phyloP scores from a whole-genome alignment of 2,113 vertebrate species.

The Antidorcas marsupialis region DNA sequence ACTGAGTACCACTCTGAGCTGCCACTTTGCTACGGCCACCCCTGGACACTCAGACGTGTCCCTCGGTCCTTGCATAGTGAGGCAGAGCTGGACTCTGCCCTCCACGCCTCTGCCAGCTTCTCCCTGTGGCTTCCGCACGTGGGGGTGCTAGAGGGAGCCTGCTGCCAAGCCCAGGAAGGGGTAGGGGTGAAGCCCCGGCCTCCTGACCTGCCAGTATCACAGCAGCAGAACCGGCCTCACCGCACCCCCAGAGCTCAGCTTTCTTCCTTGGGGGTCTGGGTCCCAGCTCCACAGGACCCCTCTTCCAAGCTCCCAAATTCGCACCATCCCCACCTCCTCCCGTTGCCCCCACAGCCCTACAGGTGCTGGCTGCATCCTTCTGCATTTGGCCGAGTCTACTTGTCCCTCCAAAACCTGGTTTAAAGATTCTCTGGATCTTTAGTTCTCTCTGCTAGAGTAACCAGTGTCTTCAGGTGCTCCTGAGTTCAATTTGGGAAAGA shows the following conservation, averaged over 20 bases:
- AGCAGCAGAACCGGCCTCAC: background rate
- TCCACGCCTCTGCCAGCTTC: background rate
- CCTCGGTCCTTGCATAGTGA: background rate
- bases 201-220: background rate
- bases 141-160: too few species aligned
- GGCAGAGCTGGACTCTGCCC: too few species aligned
- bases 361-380: rapidly evolving
- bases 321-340: too few species aligned
- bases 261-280: background rate
- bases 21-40: background rate
- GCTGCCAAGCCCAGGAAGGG: background rate
- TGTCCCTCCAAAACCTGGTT: background rate
- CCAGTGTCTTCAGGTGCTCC: background rate
- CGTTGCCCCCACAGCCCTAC: background rate
- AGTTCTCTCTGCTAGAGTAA: background rate
- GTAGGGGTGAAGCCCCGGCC: background rate
- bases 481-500: background rate
- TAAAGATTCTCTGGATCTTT: too few species aligned
- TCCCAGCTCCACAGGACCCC: background rate
- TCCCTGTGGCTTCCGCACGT: background rate
- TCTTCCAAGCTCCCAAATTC: background rate
- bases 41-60: background rate
- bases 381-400: rapidly evolving
- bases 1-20: background rate
- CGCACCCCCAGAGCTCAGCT: background rate